Evolutionary conservation across 2,797 vertebrate species (phyloP).

Genomic region (Merluccius polli): DNA sequence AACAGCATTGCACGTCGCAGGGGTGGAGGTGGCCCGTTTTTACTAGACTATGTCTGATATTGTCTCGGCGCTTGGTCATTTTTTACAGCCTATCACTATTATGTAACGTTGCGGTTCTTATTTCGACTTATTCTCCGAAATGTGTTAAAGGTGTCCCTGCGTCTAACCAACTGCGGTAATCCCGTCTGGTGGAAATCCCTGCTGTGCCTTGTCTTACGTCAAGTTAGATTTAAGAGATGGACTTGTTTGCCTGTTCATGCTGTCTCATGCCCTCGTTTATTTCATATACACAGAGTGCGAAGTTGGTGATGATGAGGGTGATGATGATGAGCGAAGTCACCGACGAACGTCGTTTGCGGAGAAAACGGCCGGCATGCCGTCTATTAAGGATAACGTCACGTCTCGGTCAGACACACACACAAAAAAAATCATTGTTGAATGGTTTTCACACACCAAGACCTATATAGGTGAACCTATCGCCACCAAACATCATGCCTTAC

Average conservation of each 20-base stretch:
- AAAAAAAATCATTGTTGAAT: background rate
- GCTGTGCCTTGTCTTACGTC: constrained; percentile 43
- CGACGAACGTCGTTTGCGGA: background rate
- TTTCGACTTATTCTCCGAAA: background rate
- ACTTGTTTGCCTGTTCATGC: constrained; percentile 48
- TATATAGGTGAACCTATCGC: background rate
- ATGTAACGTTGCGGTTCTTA: background rate
- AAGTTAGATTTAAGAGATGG: constrained; percentile 46
- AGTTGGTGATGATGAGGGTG: constrained; percentile 9
- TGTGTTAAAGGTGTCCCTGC: constrained; percentile 23
- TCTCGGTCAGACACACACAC: constrained; percentile 17
- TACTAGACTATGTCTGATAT: background rate
- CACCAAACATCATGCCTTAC: constrained; percentile 13
- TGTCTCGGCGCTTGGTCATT: background rate
- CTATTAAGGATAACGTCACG: constrained; percentile 34
- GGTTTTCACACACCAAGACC: constrained; percentile 10
- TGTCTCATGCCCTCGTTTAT: constrained; percentile 50
- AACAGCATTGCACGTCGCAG: background rate
- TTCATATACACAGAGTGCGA: constrained; percentile 32
- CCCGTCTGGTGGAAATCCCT: constrained; percentile 51
- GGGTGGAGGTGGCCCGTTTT: background rate
- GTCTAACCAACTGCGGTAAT: constrained; percentile 45
- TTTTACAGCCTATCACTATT: background rate
- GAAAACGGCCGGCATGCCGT: constrained; percentile 17
- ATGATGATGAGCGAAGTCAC: constrained; percentile 1